Conservation (phyloP, 2,888 invertebrate species). For the Dynastes maya region DNA sequence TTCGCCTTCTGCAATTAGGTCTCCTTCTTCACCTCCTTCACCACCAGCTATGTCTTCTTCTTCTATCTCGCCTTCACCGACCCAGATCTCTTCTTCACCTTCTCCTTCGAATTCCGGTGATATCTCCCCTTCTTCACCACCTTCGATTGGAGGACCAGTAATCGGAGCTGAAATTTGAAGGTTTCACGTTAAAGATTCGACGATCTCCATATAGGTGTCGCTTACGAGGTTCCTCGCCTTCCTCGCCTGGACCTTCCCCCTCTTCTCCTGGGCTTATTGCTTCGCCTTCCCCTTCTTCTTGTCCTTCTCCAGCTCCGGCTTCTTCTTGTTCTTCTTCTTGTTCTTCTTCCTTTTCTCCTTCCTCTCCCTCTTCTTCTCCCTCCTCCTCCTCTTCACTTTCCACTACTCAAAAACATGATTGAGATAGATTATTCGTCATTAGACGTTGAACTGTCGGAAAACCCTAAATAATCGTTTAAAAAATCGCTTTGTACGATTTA, state of each 20-base stretch:
- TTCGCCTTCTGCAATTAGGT: conserved; percentile 31
- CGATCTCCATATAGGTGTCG: not conserved
- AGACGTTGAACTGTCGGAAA: not conserved
- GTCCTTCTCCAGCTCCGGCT: conserved; percentile 38
- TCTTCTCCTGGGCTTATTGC: conserved; percentile 3
- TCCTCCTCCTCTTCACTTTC: conserved; percentile 43
- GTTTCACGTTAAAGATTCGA: not conserved
- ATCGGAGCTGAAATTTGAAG: conserved; percentile 5
- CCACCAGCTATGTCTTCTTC: not conserved
- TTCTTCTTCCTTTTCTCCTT: not conserved
- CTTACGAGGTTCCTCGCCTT: not conserved
- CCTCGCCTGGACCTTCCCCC: conserved; percentile 25
- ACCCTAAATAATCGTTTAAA: not conserved
- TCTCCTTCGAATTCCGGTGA: conserved; percentile 2
- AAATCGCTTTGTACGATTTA: not conserved
- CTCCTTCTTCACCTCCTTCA: not conserved
- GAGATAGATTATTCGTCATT: conserved; percentile 11
- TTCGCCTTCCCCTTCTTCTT: conserved; percentile 20
- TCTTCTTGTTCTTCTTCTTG: not conserved
- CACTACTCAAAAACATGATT: conserved; percentile 39
- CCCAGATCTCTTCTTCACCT: not conserved
- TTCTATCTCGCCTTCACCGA: not conserved
- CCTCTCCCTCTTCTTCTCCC: conserved; percentile 12
- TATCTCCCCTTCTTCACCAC: conserved; percentile 2
- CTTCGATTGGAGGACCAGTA: not conserved